phyloP scores from a whole-genome alignment of 2,888 invertebrate genomes.

The Vanessa cardui region DNA sequence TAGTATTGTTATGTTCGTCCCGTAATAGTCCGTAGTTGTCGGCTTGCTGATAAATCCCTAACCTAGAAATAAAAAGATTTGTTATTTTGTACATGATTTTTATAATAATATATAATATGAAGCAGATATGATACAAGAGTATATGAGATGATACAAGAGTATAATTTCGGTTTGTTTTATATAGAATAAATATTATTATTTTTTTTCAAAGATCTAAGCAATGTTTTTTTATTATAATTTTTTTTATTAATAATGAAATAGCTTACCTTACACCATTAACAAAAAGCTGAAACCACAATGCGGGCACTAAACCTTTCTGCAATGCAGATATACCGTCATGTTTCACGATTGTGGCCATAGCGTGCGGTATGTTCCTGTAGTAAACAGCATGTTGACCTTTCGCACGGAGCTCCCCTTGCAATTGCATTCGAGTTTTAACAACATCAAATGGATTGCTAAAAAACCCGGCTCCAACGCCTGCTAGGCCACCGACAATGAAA shows the following conservation, averaged over 20 bases:
- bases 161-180: background rate
- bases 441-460: conserved; percentile 96
- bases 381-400: conserved; percentile 83
- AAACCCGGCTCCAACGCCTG: conserved; percentile 89
- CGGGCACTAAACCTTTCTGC: conserved; percentile 91
- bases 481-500: conserved; percentile 88
- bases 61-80: conserved; percentile 64
- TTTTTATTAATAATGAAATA: background rate
- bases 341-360: conserved; percentile 87
- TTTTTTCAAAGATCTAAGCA: too few species aligned
- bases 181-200: background rate
- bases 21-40: conserved; percentile 85
- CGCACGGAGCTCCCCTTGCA: conserved; percentile 91
- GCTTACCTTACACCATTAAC: conserved; percentile 83
- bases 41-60: conserved; percentile 90
- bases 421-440: conserved; percentile 93
- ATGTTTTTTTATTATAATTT: too few species aligned
- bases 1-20: conserved; percentile 85
- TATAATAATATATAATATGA: too few species aligned
- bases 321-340: conserved; percentile 90
- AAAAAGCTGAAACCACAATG: conserved; percentile 90
- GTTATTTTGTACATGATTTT: too few species aligned
- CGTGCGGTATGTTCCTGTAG: conserved; percentile 91
- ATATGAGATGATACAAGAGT: conserved; percentile 5
- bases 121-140: too few species aligned